Evolutionary conservation across 2,888 invertebrate genomes (phyloP), one percentile per base, ranked within the genome.

Genomic region (Lacanobia oleracea): DNA sequence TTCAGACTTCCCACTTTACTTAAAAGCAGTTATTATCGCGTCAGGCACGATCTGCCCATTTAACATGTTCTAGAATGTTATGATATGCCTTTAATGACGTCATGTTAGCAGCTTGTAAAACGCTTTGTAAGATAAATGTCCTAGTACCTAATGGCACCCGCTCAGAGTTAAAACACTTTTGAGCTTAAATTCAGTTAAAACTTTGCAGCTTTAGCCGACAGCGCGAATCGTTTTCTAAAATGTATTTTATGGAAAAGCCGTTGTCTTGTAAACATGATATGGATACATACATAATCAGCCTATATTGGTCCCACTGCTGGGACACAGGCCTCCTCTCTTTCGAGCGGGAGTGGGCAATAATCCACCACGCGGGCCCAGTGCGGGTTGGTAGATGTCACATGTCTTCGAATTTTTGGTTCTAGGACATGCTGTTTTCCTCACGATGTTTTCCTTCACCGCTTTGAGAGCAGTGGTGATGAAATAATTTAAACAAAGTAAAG

Each of bases 51-150:
- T 27, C 53, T 21, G 4, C 23, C 50, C 50, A 21, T 68, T 43
- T 54, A 75, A 40, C 7, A 57, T 57, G 2, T 40, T 57, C 16
- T 45, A 81, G n/a, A 40, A 40, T 64, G 23, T 57, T 63, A 43
- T 67, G 62, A 53, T 23, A 51, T 48, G 18, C 9, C 2, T 51
- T 67, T 51, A 54, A 80, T 67, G 75, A 57, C 56, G 18, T 64
- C 59, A 51, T 67, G n/a, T 45, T 51, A 73, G 48, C 27, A 37
- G 40, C 40, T 48, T 33, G 18, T 51, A 79, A 60, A 74, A 45
- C 59, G 63, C n/a, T 77, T 48, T 53, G n/a, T 40, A 60, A 54
- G 27, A 67, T 54, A 60, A 80, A 75, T 79, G n/a, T 60, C 21
- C 18, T 18, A 12, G 57, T 21, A n/a, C n/a, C n/a, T n/a, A 5